Base-by-base conservation (phyloP, 2,888 invertebrate genomes). In the Orthosia incerta region DNA sequence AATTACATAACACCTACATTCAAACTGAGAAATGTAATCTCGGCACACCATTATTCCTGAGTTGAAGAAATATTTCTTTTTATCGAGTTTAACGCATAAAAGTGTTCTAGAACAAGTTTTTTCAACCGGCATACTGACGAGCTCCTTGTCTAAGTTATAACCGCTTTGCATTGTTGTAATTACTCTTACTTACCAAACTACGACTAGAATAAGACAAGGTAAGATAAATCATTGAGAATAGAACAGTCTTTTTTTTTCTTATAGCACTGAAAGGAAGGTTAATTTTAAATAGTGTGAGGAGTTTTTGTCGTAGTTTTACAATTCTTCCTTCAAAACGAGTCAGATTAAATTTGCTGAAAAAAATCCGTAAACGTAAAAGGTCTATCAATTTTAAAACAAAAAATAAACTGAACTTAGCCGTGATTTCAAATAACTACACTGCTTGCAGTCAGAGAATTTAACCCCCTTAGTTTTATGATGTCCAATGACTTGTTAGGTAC, bases 111-210 rank as follows among this genome's bases (percentile, higher is more conserved):
- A 80, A 65, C 69, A 70, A 84, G 70, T 84, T 86, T 86, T 84
- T 84, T 71, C 56, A 63, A 70, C 53, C 23, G 55, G 69, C 63
- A 74, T 84, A 81, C 78, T 84, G 84, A 86, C 79, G 82, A 78
- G 83, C 39, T 48, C 23, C 77, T 84, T 78, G 75, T 81, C 82
- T 77, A 76, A 85, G 76, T 85, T 84, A 73, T 71, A 82, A 79
- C 76, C 74, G 82, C 74, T 84, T 79, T 72, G 82, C 86, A 82
- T 86, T 85, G 85, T 86, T 84, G 84, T 86, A 85, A 85, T 86
- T 79, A 84, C 72, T 62, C 46, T 53, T 67, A 56, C 62, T 80
- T 50, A 72, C 74, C 63, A 70, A 79, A 85, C 84, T 78, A 68
- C 45, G n/a, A n/a, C 60, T 56, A 62, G 65, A 61, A 67, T 45